Percentiles rank a stretch among this genome's conserved stretches.
These are phyloP conservation scores for Caenorhabditis sp. DNA, from an alignment of 2,888 invertebrate genomes.

Conservation along the genomic window DNA sequence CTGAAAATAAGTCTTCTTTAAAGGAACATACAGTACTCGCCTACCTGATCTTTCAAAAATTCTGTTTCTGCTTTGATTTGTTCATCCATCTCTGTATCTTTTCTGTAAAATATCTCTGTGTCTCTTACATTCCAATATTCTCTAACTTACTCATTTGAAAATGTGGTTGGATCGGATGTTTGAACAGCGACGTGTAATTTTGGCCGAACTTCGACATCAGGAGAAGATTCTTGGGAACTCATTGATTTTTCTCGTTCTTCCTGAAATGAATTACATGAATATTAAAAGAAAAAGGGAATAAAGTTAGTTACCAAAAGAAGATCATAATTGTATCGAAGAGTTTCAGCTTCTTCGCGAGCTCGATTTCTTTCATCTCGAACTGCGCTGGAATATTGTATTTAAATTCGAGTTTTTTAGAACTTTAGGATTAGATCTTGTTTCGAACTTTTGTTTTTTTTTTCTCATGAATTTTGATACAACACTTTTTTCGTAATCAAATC, in stretches of 20 bases:
- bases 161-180: not conserved
- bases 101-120: not conserved
- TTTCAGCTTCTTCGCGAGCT: conserved; percentile 82
- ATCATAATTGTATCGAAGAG: conserved; percentile 35
- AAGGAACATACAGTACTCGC: no score
- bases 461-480: no score
- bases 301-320: conserved; percentile 20
- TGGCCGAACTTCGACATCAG: conserved; percentile 2
- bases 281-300: conserved; percentile 2
- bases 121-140: no score
- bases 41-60: conserved; percentile 37
- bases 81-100: conserved; percentile 16
- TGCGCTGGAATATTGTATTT: conserved; percentile 21
- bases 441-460: no score
- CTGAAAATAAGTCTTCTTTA: no score
- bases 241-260: conserved; percentile 21
- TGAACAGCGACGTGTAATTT: not conserved
- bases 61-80: conserved; percentile 35
- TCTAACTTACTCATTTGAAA: not conserved
- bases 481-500: no score
- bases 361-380: conserved; percentile 87
- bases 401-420: no score
- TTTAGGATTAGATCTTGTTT: no score
- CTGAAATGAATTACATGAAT: conserved; percentile 7
- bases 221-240: conserved; percentile 18